phyloP scores from a whole-genome alignment of 1,140 invertebrate genomes.

The Cotesia glomerata region DNA sequence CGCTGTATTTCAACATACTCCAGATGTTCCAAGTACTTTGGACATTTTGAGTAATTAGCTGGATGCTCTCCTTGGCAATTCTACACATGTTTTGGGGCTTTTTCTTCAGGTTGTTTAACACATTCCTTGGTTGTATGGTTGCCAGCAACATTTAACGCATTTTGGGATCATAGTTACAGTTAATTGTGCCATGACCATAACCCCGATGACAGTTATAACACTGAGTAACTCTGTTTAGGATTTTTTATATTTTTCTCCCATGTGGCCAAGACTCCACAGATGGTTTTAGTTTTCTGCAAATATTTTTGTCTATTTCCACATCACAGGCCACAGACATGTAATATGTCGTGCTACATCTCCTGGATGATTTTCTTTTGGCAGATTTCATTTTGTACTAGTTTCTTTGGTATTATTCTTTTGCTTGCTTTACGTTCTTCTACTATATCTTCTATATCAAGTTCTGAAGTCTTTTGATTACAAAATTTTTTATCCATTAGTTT shows the following conservation, averaged over 20 bases:
- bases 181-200: constrained; percentile 26
- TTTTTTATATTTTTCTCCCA: constrained; percentile 31
- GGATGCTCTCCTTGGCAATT: constrained; percentile 29
- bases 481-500: constrained; percentile 5
- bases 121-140: constrained; percentile 20
- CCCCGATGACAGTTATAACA: constrained; percentile 35
- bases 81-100: constrained; percentile 23
- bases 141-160: constrained; percentile 33
- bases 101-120: neutral
- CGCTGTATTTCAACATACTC: neutral
- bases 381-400: neutral
- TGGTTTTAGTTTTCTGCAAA: constrained; percentile 9
- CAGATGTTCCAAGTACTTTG: constrained; percentile 6
- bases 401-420: neutral
- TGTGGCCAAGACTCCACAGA: neutral
- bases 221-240: constrained; percentile 28
- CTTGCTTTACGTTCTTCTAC: neutral
- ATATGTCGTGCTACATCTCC: neutral
- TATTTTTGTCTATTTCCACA: constrained; percentile 17
- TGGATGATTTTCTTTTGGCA: neutral
- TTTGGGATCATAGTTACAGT: constrained; percentile 25
- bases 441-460: neutral
- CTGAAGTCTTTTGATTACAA: neutral
- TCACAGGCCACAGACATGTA: neutral
- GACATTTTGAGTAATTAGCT: constrained; percentile 29